Evolutionary conservation across 2,113 vertebrate genomes (phyloP).

Genomic region (Gymnorhina tibicen): DNA sequence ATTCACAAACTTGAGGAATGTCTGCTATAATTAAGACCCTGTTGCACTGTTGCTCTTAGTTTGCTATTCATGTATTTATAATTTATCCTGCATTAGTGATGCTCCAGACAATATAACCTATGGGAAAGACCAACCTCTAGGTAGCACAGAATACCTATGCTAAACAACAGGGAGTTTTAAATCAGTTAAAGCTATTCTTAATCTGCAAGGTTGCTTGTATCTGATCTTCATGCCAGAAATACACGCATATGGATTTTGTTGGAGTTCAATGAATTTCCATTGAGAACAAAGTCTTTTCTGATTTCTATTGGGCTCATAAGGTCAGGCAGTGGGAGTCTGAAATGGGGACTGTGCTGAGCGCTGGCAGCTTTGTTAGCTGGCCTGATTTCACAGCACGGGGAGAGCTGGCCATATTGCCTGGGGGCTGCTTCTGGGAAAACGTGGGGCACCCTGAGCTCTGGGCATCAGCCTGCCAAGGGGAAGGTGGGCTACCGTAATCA

Average conservation of each 20-base stretch:
- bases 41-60: background rate
- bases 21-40: background rate
- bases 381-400: background rate
- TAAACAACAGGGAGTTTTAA: background rate
- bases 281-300: background rate
- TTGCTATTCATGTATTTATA: background rate
- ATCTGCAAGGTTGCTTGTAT: background rate
- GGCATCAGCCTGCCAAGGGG: background rate
- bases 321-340: background rate
- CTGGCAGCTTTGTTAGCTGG: background rate
- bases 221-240: background rate
- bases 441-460: accelerated
- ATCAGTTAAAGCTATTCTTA: background rate
- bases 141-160: background rate
- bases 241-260: accelerated
- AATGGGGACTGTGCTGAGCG: background rate
- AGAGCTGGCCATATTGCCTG: accelerated
- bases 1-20: background rate
- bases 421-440: background rate
- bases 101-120: background rate
- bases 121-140: background rate
- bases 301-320: background rate
- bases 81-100: background rate
- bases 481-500: background rate
- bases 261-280: background rate